phyloP scores from a whole-genome alignment of 1,140 invertebrate species.

The Heliconius eleuchia region DNA sequence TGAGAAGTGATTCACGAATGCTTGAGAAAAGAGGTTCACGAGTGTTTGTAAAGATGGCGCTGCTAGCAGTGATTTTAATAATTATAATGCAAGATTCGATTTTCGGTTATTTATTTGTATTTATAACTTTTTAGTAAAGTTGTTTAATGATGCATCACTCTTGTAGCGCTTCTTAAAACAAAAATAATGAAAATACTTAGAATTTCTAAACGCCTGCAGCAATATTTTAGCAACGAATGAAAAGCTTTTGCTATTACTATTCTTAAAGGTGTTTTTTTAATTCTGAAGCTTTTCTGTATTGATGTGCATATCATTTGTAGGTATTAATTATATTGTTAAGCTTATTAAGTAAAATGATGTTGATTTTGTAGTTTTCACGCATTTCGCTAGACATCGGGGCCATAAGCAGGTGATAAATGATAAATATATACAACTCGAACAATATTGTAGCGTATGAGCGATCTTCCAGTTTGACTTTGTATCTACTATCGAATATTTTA shows the following conservation, averaged over 20 bases:
- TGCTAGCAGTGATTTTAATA: not conserved
- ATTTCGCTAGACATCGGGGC: slow-evolving; percentile 51
- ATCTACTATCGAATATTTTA: slow-evolving; percentile 13
- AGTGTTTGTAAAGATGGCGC: slow-evolving; percentile 2
- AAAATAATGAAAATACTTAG: not conserved
- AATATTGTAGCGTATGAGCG: not conserved
- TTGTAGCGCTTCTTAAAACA: not conserved
- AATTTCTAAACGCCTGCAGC: slow-evolving; percentile 3
- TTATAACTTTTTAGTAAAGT: not conserved
- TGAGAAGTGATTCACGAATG: not conserved
- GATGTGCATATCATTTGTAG: slow-evolving; percentile 55
- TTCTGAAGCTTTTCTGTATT: slow-evolving; percentile 23
- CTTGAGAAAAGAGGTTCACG: not conserved
- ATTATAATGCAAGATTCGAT: not conserved
- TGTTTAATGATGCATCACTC: not conserved
- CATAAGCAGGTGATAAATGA: slow-evolving; percentile 55
- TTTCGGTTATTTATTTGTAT: not conserved
- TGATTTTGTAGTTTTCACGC: slow-evolving; percentile 31
- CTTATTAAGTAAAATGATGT: slow-evolving; percentile 29
- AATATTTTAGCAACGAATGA: slow-evolving; percentile 14
- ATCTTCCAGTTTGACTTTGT: slow-evolving; percentile 29
- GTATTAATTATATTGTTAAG: slow-evolving; percentile 36
- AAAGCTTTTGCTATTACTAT: slow-evolving; percentile 18
- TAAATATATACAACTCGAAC: not conserved
- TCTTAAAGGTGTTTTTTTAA: slow-evolving; percentile 22